A percentile compares a stretch with the other conserved stretches of the same genome.
These are phyloP conservation scores for Sebastes reedi DNA, from an alignment of 2,797 vertebrate genomes.

Conservation along the genomic window DNA sequence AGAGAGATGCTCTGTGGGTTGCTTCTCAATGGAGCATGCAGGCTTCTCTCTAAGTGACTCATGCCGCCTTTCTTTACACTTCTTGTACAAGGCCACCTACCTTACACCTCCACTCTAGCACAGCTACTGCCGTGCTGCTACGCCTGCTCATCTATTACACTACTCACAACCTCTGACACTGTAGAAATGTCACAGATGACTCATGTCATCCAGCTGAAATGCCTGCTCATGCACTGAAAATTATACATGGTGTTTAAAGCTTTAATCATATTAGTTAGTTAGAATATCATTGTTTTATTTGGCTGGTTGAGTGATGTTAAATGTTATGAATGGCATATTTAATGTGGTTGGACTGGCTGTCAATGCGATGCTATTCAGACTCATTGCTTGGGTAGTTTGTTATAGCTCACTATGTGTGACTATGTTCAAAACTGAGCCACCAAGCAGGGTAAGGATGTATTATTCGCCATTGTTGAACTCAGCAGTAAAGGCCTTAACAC, in stretches of 20 bases:
- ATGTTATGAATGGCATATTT: neutral
- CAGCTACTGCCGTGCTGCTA: conserved; percentile 50
- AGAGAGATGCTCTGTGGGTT: conserved; percentile 49
- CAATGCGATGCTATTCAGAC: neutral
- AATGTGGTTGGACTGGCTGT: neutral
- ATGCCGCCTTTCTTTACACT: conserved; percentile 69
- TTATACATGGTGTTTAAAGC: conserved; percentile 4
- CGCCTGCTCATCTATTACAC: conserved; percentile 58
- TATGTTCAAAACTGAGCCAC: neutral
- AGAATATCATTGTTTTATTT: neutral
- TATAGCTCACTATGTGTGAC: neutral
- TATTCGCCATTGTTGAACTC: neutral
- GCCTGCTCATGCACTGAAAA: conserved; percentile 30
- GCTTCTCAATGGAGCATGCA: conserved; percentile 59
- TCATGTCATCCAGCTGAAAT: conserved; percentile 34
- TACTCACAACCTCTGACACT: conserved; percentile 45
- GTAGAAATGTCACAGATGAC: conserved; percentile 50
- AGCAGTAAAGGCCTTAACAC: neutral
- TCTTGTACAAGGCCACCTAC: conserved; percentile 70
- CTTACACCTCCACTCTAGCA: conserved; percentile 67
- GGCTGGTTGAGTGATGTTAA: neutral
- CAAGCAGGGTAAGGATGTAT: neutral
- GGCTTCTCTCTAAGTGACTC: conserved; percentile 69
- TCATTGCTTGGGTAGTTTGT: neutral
- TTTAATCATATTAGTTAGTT: neutral